Evolutionary conservation across 2,888 invertebrate genomes (phyloP).

Genomic region (Plemyria rubiginata): DNA sequence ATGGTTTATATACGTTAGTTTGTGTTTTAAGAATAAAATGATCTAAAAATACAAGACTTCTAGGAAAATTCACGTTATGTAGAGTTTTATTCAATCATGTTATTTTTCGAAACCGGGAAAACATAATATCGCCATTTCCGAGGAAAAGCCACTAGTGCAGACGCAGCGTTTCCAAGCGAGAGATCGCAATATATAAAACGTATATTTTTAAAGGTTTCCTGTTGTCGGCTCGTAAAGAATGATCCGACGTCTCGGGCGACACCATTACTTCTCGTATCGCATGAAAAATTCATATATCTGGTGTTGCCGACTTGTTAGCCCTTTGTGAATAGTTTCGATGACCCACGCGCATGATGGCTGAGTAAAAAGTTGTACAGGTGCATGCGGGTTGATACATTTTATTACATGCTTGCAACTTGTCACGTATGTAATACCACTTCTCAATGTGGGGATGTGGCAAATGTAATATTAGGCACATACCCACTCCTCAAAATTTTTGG

Average conservation of each 20-base stretch:
- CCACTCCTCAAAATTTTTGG: no score
- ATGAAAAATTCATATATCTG: slow-evolving; percentile 81
- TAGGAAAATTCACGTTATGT: no score
- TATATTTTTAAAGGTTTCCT: slow-evolving; percentile 74
- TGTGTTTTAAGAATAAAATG: background rate
- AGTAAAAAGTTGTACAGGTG: background rate
- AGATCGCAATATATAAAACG: slow-evolving; percentile 56
- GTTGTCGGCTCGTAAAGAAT: slow-evolving; percentile 83
- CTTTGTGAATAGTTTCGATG: slow-evolving; percentile 26
- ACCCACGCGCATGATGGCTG: slow-evolving; percentile 3
- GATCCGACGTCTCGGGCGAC: slow-evolving; percentile 76
- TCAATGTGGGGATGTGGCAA: no score
- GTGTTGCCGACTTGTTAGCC: slow-evolving; percentile 29
- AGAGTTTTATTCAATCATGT: background rate
- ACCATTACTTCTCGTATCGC: slow-evolving; percentile 77
- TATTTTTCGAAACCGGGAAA: background rate
- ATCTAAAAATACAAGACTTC: background rate
- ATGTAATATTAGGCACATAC: no score
- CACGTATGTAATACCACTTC: no score
- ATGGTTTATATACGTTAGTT: no score
- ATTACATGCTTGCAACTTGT: no score
- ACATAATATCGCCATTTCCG: background rate
- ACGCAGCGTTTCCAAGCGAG: slow-evolving; percentile 28
- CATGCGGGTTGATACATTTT: no score
- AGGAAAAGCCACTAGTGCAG: slow-evolving; percentile 33